Percentiles rank a stretch among this genome's conserved stretches.
phyloP scores from a whole-genome alignment of 2,888 invertebrate species.

The Syrista parreyssii region DNA sequence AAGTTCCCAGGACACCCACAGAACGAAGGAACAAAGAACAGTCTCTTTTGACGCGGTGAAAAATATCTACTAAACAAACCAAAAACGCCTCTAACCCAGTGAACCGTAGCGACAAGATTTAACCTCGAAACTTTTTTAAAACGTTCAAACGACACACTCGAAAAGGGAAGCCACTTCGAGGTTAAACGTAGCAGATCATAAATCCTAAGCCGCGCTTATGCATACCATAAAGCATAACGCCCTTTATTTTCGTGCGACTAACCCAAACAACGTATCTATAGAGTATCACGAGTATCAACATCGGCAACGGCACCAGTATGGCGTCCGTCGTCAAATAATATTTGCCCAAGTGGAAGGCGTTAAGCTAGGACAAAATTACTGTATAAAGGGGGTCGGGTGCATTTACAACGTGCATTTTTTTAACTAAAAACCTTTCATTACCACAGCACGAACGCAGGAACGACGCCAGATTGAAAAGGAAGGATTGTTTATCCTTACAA shows the following conservation, averaged over 20 bases:
- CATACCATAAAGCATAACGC: conserved; percentile 4
- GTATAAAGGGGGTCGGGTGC: not conserved
- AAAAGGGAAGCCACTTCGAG: no score
- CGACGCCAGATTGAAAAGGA: not conserved
- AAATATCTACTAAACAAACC: not conserved
- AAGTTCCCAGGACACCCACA: not conserved
- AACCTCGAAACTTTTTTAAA: not conserved
- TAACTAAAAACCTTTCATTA: no score
- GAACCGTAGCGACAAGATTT: not conserved
- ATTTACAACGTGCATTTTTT: no score
- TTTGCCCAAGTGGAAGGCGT: conserved; percentile 8
- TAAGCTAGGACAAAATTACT: not conserved
- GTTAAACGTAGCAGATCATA: not conserved
- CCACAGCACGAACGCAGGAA: not conserved
- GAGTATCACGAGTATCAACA: not conserved
- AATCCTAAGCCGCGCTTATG: not conserved
- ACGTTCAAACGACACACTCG: not conserved
- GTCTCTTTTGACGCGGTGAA: no score
- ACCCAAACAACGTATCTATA: conserved; percentile 4
- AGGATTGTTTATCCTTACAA: not conserved
- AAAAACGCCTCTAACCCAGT: not conserved
- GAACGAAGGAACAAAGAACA: not conserved
- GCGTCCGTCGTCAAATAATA: conserved; percentile 1
- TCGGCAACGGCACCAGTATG: not conserved
- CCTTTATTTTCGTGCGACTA: not conserved